Conservation (phyloP, 2,888 invertebrate genomes). For the Drepanosiphum platanoidis region DNA sequence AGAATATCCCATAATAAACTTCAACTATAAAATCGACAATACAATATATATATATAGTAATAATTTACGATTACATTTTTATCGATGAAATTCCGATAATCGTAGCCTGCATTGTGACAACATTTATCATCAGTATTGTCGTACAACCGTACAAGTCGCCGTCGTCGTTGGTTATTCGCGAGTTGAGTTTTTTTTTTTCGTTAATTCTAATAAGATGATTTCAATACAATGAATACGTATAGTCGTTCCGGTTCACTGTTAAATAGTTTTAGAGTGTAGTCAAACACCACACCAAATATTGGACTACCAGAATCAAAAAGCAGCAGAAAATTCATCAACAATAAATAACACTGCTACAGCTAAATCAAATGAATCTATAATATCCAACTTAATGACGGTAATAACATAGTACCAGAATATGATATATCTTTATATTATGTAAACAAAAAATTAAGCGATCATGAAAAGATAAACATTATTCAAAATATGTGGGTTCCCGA, state of each 20-base stretch:
- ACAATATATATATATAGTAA: neutral
- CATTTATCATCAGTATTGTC: neutral
- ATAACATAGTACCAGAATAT: slow-evolving; percentile 18
- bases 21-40: neutral
- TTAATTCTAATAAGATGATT: neutral
- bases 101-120: neutral
- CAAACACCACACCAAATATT: no score
- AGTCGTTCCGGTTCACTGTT: no score
- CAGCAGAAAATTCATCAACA: neutral
- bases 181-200: neutral
- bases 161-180: neutral
- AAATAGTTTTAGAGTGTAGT: no score
- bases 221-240: no score
- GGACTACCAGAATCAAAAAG: neutral
- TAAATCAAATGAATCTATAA: neutral
- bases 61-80: slow-evolving; percentile 15
- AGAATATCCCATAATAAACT: neutral
- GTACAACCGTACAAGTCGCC: neutral
- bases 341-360: neutral
- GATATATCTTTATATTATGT: slow-evolving; percentile 23
- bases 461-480: neutral
- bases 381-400: slow-evolving; percentile 18
- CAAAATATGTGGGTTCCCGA: slow-evolving; percentile 2
- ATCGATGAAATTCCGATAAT: neutral
- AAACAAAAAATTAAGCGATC: slow-evolving; percentile 7